phyloP scores from a whole-genome alignment of 2,888 invertebrate species.

The Fragum sueziense region DNA sequence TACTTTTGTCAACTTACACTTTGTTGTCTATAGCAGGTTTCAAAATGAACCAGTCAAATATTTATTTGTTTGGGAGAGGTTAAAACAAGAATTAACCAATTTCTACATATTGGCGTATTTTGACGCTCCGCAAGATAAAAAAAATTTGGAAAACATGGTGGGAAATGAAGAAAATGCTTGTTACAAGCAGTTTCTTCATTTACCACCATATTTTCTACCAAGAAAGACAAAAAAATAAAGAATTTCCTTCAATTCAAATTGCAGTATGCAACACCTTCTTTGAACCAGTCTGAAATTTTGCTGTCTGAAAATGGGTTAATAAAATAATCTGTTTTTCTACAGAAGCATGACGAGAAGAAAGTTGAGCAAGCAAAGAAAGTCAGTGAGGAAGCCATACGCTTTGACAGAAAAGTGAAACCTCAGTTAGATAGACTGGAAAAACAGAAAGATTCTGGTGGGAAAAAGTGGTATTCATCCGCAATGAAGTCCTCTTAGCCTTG shows the following conservation, averaged over 20 bases:
- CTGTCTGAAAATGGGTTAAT: not conserved
- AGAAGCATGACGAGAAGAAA: conserved; percentile 26
- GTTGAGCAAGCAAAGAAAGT: conserved; percentile 29
- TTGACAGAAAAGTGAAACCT: conserved; percentile 24
- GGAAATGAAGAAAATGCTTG: conserved; percentile 1
- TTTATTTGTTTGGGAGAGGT: not conserved
- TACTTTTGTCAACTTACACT: not conserved
- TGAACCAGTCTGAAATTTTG: not conserved
- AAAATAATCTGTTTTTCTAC: not conserved
- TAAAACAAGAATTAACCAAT: not conserved
- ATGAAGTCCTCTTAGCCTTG: not conserved
- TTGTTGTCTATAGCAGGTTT: not conserved
- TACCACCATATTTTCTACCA: not conserved
- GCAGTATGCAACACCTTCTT: not conserved
- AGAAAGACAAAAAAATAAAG: no score
- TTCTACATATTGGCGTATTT: no score
- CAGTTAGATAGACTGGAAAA: not conserved
- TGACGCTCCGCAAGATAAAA: no score
- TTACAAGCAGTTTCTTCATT: not conserved
- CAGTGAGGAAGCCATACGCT: conserved; percentile 25
- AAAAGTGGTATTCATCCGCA: conserved; percentile 11
- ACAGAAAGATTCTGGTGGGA: not conserved
- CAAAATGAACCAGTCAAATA: not conserved
- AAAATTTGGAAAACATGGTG: conserved; percentile 5
- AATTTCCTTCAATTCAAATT: not conserved